Base-by-base conservation (phyloP, 2,888 invertebrate species). In the Rhagophthalmus giganteus region DNA sequence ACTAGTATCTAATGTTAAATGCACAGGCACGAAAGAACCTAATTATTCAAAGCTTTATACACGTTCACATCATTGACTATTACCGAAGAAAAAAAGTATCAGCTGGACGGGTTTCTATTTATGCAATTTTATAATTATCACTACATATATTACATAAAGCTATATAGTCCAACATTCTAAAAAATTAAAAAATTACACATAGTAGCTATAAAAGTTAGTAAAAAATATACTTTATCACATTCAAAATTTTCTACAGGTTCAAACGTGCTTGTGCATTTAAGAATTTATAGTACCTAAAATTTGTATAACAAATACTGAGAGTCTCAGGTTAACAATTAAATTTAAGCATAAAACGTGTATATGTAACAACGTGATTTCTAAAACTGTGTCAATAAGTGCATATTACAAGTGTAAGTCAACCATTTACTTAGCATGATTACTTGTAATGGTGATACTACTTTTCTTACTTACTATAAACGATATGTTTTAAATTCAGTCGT, bases 361-460 rank as follows among this genome's bases (percentile, higher is more conserved):
- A 68, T 64, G 59, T 69, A 70, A 70, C 70, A 70, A 69, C 60
- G 70, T 69, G 69, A 59, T 57, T 47, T 54, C 61, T 60, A 62
- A 59, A 60, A 61, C 60, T 62, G 64, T 65, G 65, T 57, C 62
- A 65, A 64, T 44, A 47, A 50, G 65, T 66, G 65, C 64, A 40
- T 58, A 57, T 58, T 64, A 63, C 59, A 59, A 54, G 60, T 62
- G 59, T 44, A 25, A 16, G 26, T 49, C 54, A 41, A 52, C 48
- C 46, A 55, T 45, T 40, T 44, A 47, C 26, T 51, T 50, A 55
- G 42, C 42, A 53, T 53, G 41, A 55, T 54, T 48, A 47, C 37
- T 30, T 45, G 46, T 33, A 31, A 28, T 51, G 30, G 35, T 35
- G 50, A 34, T 49, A 44, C 31, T 52, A 41, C n/a, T n/a, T 16